A percentile compares a stretch with the other conserved stretches of the same genome.
Evolutionary conservation across 2,888 invertebrate species (phyloP).

Genomic region (Kuschelorhynchus macadamiae): DNA sequence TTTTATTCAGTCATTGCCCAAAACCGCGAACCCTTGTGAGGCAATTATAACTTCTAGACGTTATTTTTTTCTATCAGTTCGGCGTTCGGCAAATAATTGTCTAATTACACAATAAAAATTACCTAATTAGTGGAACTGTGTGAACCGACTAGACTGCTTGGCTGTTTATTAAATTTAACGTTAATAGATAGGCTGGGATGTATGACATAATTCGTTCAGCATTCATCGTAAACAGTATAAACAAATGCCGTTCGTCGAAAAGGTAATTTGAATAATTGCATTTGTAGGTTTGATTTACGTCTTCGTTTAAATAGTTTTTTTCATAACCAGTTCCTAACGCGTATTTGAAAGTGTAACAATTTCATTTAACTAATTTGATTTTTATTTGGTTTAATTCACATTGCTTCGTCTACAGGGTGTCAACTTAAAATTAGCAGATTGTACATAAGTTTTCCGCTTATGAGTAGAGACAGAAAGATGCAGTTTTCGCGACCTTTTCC

Average conservation of each 20-base stretch:
- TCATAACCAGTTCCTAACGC: too few species aligned
- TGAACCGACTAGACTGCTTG: slow-evolving; percentile 32
- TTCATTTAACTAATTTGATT: too few species aligned
- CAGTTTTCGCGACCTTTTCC: too few species aligned
- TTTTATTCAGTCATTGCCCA: neutral
- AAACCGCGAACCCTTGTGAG: neutral
- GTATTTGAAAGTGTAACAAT: too few species aligned
- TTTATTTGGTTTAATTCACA: too few species aligned
- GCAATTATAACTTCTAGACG: neutral
- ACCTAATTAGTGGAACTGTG: slow-evolving; percentile 29
- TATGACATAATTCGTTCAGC: slow-evolving; percentile 14
- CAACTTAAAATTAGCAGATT: too few species aligned
- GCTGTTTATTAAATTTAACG: slow-evolving; percentile 26
- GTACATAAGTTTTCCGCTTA: too few species aligned
- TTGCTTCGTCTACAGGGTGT: too few species aligned
- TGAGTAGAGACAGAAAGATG: too few species aligned
- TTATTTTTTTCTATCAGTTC: neutral
- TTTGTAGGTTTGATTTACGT: too few species aligned
- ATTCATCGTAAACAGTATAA: slow-evolving; percentile 10
- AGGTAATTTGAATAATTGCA: slow-evolving; percentile 8
- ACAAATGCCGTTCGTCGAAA: slow-evolving; percentile 10
- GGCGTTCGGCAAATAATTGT: slow-evolving; percentile 5
- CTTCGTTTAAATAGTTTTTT: too few species aligned
- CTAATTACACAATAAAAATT: slow-evolving; percentile 34
- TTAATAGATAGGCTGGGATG: slow-evolving; percentile 25